Conservation (phyloP, 2,113 vertebrate species). For the Lagopus leucura region DNA sequence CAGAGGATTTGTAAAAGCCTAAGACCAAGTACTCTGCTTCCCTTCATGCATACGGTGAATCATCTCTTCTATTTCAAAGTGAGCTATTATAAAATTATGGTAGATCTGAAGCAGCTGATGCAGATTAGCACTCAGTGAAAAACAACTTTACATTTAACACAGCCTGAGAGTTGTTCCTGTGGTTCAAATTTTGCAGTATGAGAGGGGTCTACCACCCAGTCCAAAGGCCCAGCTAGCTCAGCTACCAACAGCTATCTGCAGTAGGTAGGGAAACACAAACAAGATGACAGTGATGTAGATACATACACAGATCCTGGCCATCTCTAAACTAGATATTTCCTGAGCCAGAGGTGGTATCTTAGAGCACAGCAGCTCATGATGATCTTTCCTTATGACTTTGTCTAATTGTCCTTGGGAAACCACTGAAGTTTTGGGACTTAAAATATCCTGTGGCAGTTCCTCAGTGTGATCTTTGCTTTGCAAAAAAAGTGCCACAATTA, state of each 20-base stretch:
- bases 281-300: neutral
- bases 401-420: neutral
- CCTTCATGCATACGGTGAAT: neutral
- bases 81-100: neutral
- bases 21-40: neutral
- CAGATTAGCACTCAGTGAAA: neutral
- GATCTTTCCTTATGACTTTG: neutral
- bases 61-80: neutral
- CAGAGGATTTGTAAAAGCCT: neutral
- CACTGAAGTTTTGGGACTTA: neutral
- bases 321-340: neutral
- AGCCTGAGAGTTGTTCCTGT: neutral
- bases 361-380: neutral
- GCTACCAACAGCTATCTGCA: neutral
- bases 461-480: neutral
- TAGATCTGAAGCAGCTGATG: constrained; percentile 3
- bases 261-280: neutral
- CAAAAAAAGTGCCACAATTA: neutral
- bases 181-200: neutral
- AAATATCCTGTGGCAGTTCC: neutral
- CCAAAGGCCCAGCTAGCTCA: neutral
- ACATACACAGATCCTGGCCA: neutral
- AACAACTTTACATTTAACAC: neutral
- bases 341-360: neutral
- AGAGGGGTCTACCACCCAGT: neutral